A percentile compares a stretch with the other conserved stretches of the same genome.
Conservation (phyloP, 2,113 vertebrate genomes). For the Oceanodroma tethys region DNA sequence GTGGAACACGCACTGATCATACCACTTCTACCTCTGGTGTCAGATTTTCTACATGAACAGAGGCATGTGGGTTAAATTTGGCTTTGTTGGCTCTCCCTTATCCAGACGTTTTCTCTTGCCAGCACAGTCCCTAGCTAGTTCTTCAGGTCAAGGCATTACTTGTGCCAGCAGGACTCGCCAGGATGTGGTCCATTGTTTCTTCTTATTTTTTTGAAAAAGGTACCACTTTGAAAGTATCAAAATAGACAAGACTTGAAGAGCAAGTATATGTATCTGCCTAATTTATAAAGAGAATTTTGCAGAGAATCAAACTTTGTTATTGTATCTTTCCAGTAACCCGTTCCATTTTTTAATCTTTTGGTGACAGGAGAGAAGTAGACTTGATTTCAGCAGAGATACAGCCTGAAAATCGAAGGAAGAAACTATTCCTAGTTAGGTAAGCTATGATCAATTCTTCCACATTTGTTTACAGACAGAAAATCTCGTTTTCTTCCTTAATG, state of each 20-base stretch:
- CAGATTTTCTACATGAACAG: not conserved
- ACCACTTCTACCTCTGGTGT: not conserved
- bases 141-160: not conserved
- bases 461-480: not conserved
- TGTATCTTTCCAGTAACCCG: not conserved
- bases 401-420: not conserved
- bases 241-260: not conserved
- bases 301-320: not conserved
- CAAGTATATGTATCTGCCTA: not conserved
- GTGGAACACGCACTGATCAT: not conserved
- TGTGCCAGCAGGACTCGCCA: not conserved
- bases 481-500: not conserved
- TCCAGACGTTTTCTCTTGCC: not conserved
- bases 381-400: not conserved
- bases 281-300: not conserved
- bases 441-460: not conserved
- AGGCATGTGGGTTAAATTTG: not conserved
- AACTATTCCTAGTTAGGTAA: not conserved
- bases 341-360: not conserved
- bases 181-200: not conserved
- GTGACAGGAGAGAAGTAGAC: not conserved
- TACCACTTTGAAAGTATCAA: not conserved
- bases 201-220: not conserved
- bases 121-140: not conserved
- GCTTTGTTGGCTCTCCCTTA: not conserved